A percentile compares a stretch with the other conserved stretches of the same genome.
Evolutionary conservation across 2,113 vertebrate genomes (phyloP).

Genomic region (Spea bombifrons): DNA sequence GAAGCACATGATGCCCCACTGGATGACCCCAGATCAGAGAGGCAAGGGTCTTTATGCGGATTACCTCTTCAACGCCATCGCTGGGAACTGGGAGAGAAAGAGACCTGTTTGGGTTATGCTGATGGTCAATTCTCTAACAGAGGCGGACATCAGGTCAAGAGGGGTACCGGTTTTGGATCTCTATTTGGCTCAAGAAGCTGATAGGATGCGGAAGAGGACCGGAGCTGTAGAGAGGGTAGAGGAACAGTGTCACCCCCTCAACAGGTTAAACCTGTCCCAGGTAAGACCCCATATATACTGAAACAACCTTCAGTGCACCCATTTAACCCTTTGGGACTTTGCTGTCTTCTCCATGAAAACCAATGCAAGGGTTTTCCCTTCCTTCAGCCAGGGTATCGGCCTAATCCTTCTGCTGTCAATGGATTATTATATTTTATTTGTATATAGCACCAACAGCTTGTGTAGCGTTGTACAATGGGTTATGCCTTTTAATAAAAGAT

Average conservation of each 20-base stretch:
- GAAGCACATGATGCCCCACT: conserved; percentile 94
- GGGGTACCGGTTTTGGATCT: conserved; percentile 92
- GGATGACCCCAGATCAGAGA: conserved; percentile 93
- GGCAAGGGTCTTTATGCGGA: conserved; percentile 91
- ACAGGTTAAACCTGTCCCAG: conserved; percentile 96
- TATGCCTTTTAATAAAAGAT: too few relatives aligned
- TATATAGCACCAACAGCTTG: too few relatives aligned
- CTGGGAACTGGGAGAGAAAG: conserved; percentile 97
- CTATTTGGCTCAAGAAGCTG: conserved; percentile 91
- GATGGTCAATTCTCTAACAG: conserved; percentile 96
- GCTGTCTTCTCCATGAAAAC: too few relatives aligned
- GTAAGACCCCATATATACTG: conserved; percentile 59
- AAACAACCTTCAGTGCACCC: too few relatives aligned
- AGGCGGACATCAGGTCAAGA: conserved; percentile 88
- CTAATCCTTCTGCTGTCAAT: too few relatives aligned
- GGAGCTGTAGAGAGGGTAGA: conserved; percentile 93
- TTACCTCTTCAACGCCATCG: conserved; percentile 96
- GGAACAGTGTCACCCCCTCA: conserved; percentile 94
- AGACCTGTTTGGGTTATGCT: conserved; percentile 98
- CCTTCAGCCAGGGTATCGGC: too few relatives aligned
- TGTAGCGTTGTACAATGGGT: too few relatives aligned
- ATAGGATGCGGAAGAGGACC: conserved; percentile 84
- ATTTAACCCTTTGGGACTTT: too few relatives aligned
- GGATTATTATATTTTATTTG: too few relatives aligned
- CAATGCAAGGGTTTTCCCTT: too few relatives aligned